Conservation (phyloP, 1,140 invertebrate genomes). For the Bombus sylvicola region DNA sequence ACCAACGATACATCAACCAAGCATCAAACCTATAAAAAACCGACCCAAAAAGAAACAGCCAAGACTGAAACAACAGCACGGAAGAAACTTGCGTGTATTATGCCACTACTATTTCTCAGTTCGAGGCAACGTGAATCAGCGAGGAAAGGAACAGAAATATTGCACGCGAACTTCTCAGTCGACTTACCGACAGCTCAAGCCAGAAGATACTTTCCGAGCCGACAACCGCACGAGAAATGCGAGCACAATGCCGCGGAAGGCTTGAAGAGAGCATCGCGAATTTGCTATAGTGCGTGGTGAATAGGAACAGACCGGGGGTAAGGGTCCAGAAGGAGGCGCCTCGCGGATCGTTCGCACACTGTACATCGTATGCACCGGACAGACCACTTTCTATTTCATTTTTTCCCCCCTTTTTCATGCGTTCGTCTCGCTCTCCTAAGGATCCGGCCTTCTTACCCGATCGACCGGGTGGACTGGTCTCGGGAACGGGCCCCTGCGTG, state of each 20-base stretch:
- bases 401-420: conserved; percentile 64
- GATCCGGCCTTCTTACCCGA: conserved; percentile 15
- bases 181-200: conserved; percentile 79
- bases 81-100: background rate
- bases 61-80: background rate
- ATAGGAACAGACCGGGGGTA: conserved; percentile 74
- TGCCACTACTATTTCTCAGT: background rate
- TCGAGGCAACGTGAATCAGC: background rate
- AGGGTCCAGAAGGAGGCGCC: conserved; percentile 70
- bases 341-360: conserved; percentile 75
- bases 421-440: conserved; percentile 23
- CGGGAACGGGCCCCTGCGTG: conserved; percentile 65
- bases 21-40: background rate
- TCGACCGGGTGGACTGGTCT: conserved; percentile 66
- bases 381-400: conserved; percentile 82
- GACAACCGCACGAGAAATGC: conserved; percentile 84
- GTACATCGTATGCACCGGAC: conserved; percentile 79
- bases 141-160: background rate
- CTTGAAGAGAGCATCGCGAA: conserved; percentile 72
- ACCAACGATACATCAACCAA: background rate
- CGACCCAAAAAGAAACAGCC: background rate
- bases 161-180: conserved; percentile 12
- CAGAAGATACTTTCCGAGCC: conserved; percentile 82
- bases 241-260: conserved; percentile 75
- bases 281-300: conserved; percentile 69